Base-by-base conservation (phyloP, 2,113 vertebrate genomes). In the Lampris megalopsis region DNA sequence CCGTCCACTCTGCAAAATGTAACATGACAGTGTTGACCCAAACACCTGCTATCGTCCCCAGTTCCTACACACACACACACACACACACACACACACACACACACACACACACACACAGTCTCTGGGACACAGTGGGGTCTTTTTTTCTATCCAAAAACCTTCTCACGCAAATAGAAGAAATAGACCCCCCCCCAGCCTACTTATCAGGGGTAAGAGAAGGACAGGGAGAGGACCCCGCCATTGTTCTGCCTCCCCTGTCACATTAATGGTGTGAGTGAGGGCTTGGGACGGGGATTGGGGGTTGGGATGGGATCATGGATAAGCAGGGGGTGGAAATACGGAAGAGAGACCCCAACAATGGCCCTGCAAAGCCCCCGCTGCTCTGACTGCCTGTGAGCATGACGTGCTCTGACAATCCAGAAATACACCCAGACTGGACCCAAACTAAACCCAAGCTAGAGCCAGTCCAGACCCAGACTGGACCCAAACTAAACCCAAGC, bases 1-100 rank as follows among this genome's bases (percentile, higher is more conserved):
- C 38, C 56, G 59, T 67, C 38, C 56, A 49, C 71, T 82, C 70
- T 84, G 68, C 71, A 73, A 89, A 91, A 91, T 90, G 53, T 85
- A 86, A 91, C 80, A 68, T 90, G 88, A 92, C 91, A 89, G 86
- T 85, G 82, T 67, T 89, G 89, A 91, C 87, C 85, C 84, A 88
- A 90, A 90, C 92, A 92, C 91, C 91, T 92, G 90, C 88, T 57
- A 24, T 38, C 40, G 42, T 41, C 48, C 38, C 60, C 68, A 80
- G 79, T 80, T 88, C 81, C 81, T 83, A 4, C 9, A 3, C 56
- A 52, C 49, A 38, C 64, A 53, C 49, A 7, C 37, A 41, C 40
- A 42, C 59, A 59, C 57, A 59, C 24, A 47, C 54, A 56, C 43
- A 59, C 54, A 70, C 43, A 24, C 56, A 59, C 43, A 10, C 54